Percentiles rank a stretch among this genome's conserved stretches.
Conservation (phyloP, 2,113 vertebrate species). For the Cromileptes altivelis region DNA sequence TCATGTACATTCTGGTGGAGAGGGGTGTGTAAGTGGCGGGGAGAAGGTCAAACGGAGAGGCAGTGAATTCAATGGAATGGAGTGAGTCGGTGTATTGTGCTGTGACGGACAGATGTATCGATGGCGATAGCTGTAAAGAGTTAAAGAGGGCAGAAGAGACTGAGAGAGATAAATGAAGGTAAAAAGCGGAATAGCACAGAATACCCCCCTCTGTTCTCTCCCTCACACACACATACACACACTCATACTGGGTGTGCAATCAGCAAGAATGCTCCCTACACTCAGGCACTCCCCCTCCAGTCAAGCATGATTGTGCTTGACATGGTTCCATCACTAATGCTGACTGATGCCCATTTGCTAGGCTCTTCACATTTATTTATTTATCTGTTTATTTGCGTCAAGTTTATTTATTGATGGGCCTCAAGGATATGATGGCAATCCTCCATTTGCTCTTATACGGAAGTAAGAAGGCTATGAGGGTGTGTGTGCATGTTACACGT, state of each 20-base stretch:
- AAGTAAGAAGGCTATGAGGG: constrained; percentile 30
- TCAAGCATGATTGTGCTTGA: constrained; percentile 77
- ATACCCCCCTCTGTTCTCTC: neutral
- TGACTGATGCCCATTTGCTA: constrained; percentile 83
- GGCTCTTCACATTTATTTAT: constrained; percentile 84
- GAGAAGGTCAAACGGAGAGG: constrained; percentile 9
- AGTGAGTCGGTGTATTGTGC: neutral
- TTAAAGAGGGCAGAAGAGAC: constrained; percentile 39
- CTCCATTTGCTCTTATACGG: constrained; percentile 76
- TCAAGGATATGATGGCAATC: constrained; percentile 69
- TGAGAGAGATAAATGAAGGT: constrained; percentile 49
- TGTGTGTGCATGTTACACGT: constrained; percentile 65
- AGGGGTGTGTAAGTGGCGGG: neutral
- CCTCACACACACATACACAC: constrained; percentile 42
- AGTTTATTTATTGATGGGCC: constrained; percentile 85
- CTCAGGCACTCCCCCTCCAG: constrained; percentile 72
- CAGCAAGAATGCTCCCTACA: constrained; percentile 58
- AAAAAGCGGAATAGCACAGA: constrained; percentile 34
- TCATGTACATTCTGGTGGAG: neutral
- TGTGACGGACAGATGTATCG: constrained; percentile 30
- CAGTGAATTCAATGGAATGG: neutral
- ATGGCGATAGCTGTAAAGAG: constrained; percentile 21
- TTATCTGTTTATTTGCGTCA: constrained; percentile 86
- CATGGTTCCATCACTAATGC: constrained; percentile 83
- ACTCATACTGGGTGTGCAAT: constrained; percentile 43